These are phyloP conservation scores for Trisateles emortualis DNA, from an alignment of 2,888 invertebrate species.

Conservation along the genomic window DNA sequence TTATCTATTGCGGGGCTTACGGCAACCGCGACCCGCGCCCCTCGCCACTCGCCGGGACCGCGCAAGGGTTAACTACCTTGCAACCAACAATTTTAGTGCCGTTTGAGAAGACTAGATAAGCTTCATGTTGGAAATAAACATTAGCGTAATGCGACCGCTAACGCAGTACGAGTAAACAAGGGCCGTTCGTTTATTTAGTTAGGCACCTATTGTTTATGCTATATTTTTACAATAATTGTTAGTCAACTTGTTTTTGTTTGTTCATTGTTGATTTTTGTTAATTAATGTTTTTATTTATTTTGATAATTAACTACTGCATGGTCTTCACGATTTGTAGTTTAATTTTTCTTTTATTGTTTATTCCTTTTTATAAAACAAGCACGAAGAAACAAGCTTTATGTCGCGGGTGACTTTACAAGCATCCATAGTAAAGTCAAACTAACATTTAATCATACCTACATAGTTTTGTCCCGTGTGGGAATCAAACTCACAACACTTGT, in stretches of 20 bases:
- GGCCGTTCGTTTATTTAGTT: slow-evolving; percentile 52
- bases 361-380: neutral
- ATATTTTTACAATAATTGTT: slow-evolving; percentile 30
- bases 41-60: slow-evolving; percentile 60
- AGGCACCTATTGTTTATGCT: slow-evolving; percentile 40
- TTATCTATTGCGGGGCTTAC: slow-evolving; percentile 86
- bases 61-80: slow-evolving; percentile 84
- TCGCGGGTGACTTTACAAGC: too few species aligned
- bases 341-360: neutral
- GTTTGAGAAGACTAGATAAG: slow-evolving; percentile 83
- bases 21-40: slow-evolving; percentile 65
- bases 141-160: slow-evolving; percentile 75
- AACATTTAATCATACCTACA: too few species aligned
- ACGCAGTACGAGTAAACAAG: slow-evolving; percentile 71
- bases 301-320: neutral
- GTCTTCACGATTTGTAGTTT: neutral
- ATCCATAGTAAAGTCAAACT: too few species aligned
- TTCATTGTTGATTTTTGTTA: slow-evolving; percentile 7
- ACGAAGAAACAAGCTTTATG: too few species aligned
- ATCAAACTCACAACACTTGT: too few species aligned
- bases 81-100: slow-evolving; percentile 80
- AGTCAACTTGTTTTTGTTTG: neutral
- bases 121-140: slow-evolving; percentile 79
- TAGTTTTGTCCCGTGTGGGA: too few species aligned
- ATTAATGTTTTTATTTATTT: slow-evolving; percentile 1